These are phyloP conservation scores for Cygnus atratus DNA, from an alignment of 2,113 vertebrate genomes.

Conservation along the genomic window DNA sequence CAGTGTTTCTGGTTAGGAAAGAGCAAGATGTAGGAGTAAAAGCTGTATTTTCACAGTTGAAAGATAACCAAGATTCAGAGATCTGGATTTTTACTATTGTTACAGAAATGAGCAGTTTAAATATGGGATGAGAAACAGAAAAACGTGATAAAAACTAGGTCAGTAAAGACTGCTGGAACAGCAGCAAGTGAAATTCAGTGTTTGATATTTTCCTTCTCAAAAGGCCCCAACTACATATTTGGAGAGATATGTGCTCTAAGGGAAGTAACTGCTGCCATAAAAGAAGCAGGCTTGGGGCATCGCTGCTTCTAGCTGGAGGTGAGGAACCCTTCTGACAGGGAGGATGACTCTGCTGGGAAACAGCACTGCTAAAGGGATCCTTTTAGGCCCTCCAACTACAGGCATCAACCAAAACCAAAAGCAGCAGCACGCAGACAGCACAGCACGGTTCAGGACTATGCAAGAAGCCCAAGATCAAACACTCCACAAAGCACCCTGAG, in stretches of 20 bases:
- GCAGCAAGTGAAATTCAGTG: neutral
- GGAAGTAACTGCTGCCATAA: neutral
- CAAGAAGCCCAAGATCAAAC: neutral
- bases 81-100: neutral
- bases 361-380: neutral
- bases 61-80: neutral
- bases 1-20: neutral
- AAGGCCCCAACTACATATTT: fast-evolving
- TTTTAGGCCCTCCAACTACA: neutral
- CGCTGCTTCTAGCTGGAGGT: neutral
- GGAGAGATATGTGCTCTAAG: neutral
- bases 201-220: neutral
- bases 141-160: neutral
- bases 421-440: neutral
- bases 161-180: neutral
- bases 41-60: neutral
- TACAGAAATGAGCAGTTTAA: neutral
- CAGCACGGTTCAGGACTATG: fast-evolving
- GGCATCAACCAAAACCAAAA: neutral
- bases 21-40: neutral
- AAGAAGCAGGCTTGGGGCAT: no score
- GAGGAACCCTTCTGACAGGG: neutral
- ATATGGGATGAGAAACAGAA: neutral
- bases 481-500: fast-evolving
- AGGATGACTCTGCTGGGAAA: neutral